Base-by-base conservation (phyloP, 2,797 vertebrate species). In the Lepilemur septentrionalis region DNA sequence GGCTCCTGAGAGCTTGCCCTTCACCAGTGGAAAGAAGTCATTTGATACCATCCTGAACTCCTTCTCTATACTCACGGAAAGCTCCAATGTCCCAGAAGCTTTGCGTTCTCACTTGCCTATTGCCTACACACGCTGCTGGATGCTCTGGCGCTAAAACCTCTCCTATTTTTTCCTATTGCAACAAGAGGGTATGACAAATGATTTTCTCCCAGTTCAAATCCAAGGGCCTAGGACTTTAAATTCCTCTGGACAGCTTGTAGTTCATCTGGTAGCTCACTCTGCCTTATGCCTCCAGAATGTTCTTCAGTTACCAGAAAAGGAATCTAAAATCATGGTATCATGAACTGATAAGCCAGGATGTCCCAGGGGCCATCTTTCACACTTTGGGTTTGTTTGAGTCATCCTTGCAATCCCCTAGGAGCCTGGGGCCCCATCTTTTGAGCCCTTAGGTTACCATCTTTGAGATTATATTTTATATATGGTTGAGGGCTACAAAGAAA, bases 271-370 rank as follows among this genome's bases (percentile, higher is more conserved):
- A 41, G 70, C 13, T 89, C 20, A 7, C 38, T 89, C 48, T 82
- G 69, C 38, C 20, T 67, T n/a, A n/a, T 14, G 43, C 7, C 35
- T 89, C 76, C 59, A 88, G 88, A 92, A 92, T 73, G 15, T 73
- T 85, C 55, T 91, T 81, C 20, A 11, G 91, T 17, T 28, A 75
- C 23, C 41, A 94, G 85, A 92, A 92, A 94, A 72, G n/a, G 59
- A 82, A 15, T 48, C 10, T 48, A 75, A 59, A 73, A 38, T 65
- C 55, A 73, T 13, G 59, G 35, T 28, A 48, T 41, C 9, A 17
- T 48, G 59, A 93, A 4, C 48, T 59, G 75, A 38, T 2, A 61
- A 59, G 32, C 3, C 22, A 59, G 41, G 48, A 35, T 67, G 86
- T 82, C 23, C 15, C 41, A 8, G n/a, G 72, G 38, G 63, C 46